A percentile compares a stretch with the other conserved stretches of the same genome.
phyloP scores from a whole-genome alignment of 2,797 vertebrate species.

The Dipus sagitta region DNA sequence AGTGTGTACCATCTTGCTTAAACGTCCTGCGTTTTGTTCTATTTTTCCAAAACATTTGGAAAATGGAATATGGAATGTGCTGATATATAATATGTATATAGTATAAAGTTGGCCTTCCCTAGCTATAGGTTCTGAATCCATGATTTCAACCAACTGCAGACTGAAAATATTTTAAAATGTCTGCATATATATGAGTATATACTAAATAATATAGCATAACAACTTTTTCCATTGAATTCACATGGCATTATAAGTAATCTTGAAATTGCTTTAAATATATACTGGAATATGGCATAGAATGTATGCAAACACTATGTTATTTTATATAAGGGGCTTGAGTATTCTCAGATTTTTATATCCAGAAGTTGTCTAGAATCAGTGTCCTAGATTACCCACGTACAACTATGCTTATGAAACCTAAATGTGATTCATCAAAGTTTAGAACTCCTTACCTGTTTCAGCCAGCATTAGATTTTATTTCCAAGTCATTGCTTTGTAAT shows the following conservation, averaged over 20 bases:
- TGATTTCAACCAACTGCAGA: background rate
- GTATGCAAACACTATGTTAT: background rate
- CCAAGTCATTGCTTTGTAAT: background rate
- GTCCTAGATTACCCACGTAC: background rate
- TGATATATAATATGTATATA: background rate
- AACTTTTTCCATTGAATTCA: background rate
- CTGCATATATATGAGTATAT: background rate
- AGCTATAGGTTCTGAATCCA: background rate
- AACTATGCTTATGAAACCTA: background rate
- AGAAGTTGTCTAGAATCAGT: background rate
- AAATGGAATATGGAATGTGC: background rate
- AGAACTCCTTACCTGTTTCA: background rate
- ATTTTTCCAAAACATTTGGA: background rate
- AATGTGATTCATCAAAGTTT: background rate
- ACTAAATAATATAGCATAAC: background rate
- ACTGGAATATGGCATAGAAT: no score
- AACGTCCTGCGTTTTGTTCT: background rate
- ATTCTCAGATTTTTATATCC: background rate
- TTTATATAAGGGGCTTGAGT: background rate
- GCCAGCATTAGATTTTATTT: background rate
- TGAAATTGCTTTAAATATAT: background rate
- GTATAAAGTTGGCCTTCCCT: background rate
- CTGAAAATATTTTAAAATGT: background rate
- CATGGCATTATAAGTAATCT: background rate
- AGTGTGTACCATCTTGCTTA: background rate